Evolutionary conservation across 2,888 invertebrate species (phyloP).

Genomic region (Charanyca ferruginea): DNA sequence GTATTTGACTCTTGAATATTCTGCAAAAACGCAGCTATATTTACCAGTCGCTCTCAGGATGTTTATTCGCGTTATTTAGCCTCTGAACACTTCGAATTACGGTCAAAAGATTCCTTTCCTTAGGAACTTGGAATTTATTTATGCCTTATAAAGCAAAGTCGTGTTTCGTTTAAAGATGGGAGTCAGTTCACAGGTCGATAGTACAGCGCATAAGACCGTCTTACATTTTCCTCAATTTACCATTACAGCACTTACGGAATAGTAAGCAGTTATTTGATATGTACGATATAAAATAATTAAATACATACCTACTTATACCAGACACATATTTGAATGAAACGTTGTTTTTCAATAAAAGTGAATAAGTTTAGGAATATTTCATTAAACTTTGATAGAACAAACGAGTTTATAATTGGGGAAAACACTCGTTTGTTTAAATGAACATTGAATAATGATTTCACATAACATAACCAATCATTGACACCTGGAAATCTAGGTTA

Average conservation of each 20-base stretch:
- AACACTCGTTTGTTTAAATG: not conserved
- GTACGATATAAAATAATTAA: constrained; percentile 3
- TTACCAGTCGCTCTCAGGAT: constrained; percentile 11
- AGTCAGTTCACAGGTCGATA: constrained; percentile 39
- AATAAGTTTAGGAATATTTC: not conserved
- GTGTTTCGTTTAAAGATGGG: constrained; percentile 36
- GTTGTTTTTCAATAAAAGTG: not conserved
- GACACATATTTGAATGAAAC: not conserved
- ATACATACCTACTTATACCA: too few relatives aligned
- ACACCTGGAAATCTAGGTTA: too few relatives aligned
- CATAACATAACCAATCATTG: not conserved
- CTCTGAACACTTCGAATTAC: constrained; percentile 42
- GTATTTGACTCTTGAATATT: constrained; percentile 12
- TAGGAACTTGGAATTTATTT: constrained; percentile 44
- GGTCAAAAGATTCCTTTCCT: constrained; percentile 34
- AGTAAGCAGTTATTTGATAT: not conserved
- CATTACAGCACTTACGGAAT: constrained; percentile 22
- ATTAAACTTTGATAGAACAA: not conserved
- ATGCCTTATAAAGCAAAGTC: constrained; percentile 46
- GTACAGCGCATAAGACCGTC: constrained; percentile 7
- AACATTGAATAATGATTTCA: not conserved
- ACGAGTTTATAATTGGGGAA: not conserved
- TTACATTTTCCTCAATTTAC: constrained; percentile 29
- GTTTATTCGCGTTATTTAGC: constrained; percentile 38
- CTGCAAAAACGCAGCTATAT: constrained; percentile 25